phyloP scores from a whole-genome alignment of 2,797 vertebrate species.

The Siniperca obscura region DNA sequence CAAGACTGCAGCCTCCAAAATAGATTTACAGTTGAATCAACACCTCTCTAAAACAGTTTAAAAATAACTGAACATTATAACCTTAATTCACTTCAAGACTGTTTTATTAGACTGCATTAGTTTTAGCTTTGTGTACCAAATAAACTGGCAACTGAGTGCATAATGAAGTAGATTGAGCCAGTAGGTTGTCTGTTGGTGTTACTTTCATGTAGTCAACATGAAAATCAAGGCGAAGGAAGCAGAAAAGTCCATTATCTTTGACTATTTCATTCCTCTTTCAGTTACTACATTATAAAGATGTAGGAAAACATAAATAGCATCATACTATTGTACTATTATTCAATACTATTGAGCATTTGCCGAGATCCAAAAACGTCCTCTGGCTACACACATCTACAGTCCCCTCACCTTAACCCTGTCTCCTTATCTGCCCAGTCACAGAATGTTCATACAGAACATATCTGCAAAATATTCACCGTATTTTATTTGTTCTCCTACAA shows the following conservation, averaged over 20 bases:
- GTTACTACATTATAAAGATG: background rate
- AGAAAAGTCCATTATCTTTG: background rate
- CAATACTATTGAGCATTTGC: background rate
- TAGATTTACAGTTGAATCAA: background rate
- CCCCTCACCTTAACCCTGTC: background rate
- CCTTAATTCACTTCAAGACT: background rate
- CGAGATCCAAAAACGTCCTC: background rate
- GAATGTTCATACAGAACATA: background rate
- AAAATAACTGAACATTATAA: background rate
- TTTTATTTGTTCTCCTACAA: background rate
- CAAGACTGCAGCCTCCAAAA: background rate
- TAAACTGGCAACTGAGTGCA: background rate
- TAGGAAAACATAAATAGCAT: background rate
- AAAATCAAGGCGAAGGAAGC: background rate
- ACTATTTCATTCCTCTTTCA: background rate
- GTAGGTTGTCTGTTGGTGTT: slow-evolving; percentile 14
- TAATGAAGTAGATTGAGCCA: slow-evolving; percentile 9
- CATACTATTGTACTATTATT: too few species aligned
- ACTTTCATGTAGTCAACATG: slow-evolving; percentile 4
- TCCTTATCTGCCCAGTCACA: background rate
- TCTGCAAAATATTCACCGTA: background rate
- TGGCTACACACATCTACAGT: background rate
- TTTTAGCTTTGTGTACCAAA: background rate
- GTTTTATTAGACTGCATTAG: background rate
- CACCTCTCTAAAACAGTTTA: background rate